Evolutionary conservation across 2,888 invertebrate species (phyloP), one percentile per base, ranked within the genome.

Genomic region (Dasypolia templi): DNA sequence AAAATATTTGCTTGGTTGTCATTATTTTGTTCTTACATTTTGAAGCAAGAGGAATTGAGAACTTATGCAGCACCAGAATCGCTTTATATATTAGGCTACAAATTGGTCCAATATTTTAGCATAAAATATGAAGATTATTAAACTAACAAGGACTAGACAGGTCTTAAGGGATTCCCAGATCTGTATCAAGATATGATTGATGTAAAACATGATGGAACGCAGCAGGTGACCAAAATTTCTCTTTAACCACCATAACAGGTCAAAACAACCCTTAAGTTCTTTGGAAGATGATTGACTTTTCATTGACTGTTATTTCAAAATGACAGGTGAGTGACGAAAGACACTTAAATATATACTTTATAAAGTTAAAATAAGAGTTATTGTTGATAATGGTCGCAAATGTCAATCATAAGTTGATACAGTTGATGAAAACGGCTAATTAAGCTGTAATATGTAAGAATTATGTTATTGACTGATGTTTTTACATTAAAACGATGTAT

Each of bases 171-270:
- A 26, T 87, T 76, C 42, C 14, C 39, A 75, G 39, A 32, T 81
- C 88, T 88, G 77, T 76, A 53, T 26, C 32, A 69, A 85, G 83
- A 70, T 83, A 82, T 90, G 86, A 90, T 89, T 89, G 88, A 88
- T 86, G 86, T 83, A 88, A 84, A 86, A 89, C 87, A 88, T 90
- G 90, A 88, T 89, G 88, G 89, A 89, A 91, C 81, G 69, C 82
- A 79, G 88, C 93, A 93, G 93, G 91, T 92, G 92, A 90, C 84
- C 86, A 84, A 79, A 88, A 89, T 89, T 89, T 91, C 88, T 85
- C 86, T 85, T 84, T 69, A 77, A 83, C 66, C 53, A 61, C 66
- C 22, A 56, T 22, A 39, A 67, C 62, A 74, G 39, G 17, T 61
- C 42, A 79, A 86, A 79, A 81, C 77, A 68, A 74, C 42, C 77